Percentiles rank a stretch among this genome's conserved stretches.
phyloP scores from a whole-genome alignment of 2,888 invertebrate species.

The Andrena bucephala region DNA sequence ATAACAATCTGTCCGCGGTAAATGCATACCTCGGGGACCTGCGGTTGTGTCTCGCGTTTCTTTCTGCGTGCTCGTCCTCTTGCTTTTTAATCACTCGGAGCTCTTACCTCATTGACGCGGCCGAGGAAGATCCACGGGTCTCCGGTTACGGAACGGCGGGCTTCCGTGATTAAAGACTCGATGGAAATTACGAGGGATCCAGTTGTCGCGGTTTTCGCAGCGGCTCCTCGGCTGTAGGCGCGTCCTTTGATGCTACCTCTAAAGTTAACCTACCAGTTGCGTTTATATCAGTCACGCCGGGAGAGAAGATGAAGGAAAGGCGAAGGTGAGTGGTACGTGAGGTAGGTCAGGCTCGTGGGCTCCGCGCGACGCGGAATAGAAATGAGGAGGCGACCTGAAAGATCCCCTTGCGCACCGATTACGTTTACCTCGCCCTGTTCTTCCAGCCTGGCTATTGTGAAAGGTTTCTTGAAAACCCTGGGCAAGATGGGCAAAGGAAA shows the following conservation, averaged over 20 bases:
- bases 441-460: conserved; percentile 13
- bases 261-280: conserved; percentile 64
- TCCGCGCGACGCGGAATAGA: conserved; percentile 44
- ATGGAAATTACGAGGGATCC: conserved; percentile 41
- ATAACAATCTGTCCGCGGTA: conserved; percentile 25
- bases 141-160: conserved; percentile 38
- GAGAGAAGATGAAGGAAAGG: conserved; percentile 40
- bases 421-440: conserved; percentile 27
- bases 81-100: conserved; percentile 6
- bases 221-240: neutral
- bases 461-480: neutral
- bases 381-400: conserved; percentile 45
- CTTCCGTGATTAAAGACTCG: conserved; percentile 51
- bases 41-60: conserved; percentile 15
- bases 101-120: conserved; percentile 16
- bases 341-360: conserved; percentile 57
- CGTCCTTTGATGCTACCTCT: conserved; percentile 49
- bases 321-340: conserved; percentile 60
- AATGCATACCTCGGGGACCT: conserved; percentile 22
- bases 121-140: conserved; percentile 8
- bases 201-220: conserved; percentile 54
- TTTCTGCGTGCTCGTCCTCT: neutral
- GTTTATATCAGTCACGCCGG: conserved; percentile 57
- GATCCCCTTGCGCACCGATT: conserved; percentile 37
- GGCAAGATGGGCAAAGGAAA: neutral